phyloP scores from a whole-genome alignment of 2,797 vertebrate species.

The Odontamblyopus lacepedii region DNA sequence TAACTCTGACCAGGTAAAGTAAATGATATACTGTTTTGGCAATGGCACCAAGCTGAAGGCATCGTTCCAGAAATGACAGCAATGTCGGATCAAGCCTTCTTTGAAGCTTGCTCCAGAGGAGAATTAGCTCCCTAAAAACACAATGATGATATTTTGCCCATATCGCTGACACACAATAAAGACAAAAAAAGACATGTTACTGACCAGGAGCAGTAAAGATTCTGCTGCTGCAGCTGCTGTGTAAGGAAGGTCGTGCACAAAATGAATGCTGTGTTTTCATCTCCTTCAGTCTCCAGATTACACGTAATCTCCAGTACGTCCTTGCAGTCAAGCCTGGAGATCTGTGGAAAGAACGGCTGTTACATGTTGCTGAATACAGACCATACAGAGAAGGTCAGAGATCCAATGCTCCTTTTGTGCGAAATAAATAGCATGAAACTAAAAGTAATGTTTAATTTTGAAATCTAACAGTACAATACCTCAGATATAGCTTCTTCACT shows the following conservation, averaged over 20 bases:
- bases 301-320: constrained; percentile 95
- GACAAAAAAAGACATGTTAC: constrained; percentile 45
- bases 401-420: no score
- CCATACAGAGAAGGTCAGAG: background rate
- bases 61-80: constrained; percentile 92
- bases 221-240: constrained; percentile 95
- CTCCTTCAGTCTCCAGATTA: constrained; percentile 94
- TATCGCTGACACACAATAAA: background rate
- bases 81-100: constrained; percentile 91
- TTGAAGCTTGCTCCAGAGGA: constrained; percentile 97
- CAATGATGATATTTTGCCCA: background rate
- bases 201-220: constrained; percentile 92
- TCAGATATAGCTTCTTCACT: constrained; percentile 95
- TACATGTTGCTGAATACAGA: constrained; percentile 8
- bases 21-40: constrained; percentile 95
- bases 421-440: background rate
- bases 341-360: constrained; percentile 72
- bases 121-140: constrained; percentile 86
- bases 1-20: constrained; percentile 93
- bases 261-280: constrained; percentile 94
- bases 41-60: constrained; percentile 96
- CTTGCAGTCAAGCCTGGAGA: constrained; percentile 93
- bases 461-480: constrained; percentile 70
- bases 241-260: constrained; percentile 97
- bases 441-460: background rate